Evolutionary conservation across 2,888 invertebrate genomes (phyloP).

Genomic region (Fragum fragum): DNA sequence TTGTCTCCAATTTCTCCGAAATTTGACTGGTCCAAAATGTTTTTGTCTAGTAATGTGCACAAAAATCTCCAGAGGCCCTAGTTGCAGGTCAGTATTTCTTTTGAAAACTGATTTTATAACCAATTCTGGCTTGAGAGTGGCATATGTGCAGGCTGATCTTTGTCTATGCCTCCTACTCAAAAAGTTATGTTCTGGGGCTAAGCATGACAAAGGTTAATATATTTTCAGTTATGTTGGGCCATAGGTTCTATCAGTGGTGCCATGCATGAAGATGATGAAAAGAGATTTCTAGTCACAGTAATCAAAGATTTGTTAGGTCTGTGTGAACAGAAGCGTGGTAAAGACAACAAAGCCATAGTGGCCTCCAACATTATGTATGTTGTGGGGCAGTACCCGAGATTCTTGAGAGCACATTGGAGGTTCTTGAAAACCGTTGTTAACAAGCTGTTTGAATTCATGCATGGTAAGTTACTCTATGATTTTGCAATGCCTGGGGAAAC

Average conservation of each 20-base stretch:
- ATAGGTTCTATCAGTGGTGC: constrained; percentile 99
- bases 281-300: constrained; percentile 98
- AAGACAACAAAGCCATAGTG: constrained; percentile 99
- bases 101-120: too few species aligned
- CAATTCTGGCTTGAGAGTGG: too few species aligned
- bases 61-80: too few species aligned
- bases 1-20: too few species aligned
- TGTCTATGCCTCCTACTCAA: too few species aligned
- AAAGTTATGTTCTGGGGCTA: too few species aligned
- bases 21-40: too few species aligned
- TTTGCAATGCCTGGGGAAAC: too few species aligned
- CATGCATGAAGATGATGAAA: constrained; percentile 99
- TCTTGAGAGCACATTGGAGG: constrained; percentile 99
- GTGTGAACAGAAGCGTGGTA: constrained; percentile 97
- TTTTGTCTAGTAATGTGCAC: too few species aligned
- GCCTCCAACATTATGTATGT: constrained; percentile 99
- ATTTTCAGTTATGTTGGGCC: constrained; percentile 96
- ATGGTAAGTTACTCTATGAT: constrained; percentile 88
- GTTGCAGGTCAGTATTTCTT: too few species aligned
- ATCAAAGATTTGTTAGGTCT: constrained; percentile 97
- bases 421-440: constrained; percentile 99
- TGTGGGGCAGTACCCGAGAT: constrained; percentile 99
- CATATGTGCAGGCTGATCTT: too few species aligned
- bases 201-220: too few species aligned
- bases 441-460: constrained; percentile 99